phyloP scores from a whole-genome alignment of 2,113 vertebrate genomes.

The Anolis sagrei region DNA sequence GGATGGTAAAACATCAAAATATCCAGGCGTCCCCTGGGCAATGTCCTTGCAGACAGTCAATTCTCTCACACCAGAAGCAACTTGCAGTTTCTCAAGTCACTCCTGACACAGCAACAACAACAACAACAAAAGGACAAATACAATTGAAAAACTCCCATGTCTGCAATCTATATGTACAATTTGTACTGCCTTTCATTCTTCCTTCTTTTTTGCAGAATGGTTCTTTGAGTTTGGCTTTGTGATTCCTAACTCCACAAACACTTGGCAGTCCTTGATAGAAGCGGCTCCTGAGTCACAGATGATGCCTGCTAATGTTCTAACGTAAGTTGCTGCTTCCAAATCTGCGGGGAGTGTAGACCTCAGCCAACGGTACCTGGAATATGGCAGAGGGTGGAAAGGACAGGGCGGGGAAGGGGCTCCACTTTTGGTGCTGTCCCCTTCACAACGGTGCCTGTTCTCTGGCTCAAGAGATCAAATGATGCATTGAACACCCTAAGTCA shows the following conservation, averaged over 20 bases:
- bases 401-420: neutral
- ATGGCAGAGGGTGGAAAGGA: neutral
- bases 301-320: slow-evolving; percentile 99
- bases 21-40: no score
- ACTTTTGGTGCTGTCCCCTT: fast-evolving
- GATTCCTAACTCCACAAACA: slow-evolving; percentile 99
- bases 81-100: no score
- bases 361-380: no score
- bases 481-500: no score
- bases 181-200: neutral
- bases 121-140: no score
- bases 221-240: slow-evolving; percentile 99
- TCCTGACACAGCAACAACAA: no score
- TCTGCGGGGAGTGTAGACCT: neutral
- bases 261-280: slow-evolving; percentile 99
- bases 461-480: neutral
- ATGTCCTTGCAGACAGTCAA: no score
- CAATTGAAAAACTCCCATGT: no score
- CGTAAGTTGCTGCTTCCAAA: slow-evolving; percentile 79
- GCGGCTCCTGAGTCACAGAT: slow-evolving; percentile 98
- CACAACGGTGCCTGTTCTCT: neutral
- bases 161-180: no score
- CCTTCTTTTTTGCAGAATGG: slow-evolving; percentile 86
- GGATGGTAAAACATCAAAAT: no score
- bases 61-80: no score